Evolutionary conservation across 1,140 invertebrate genomes (phyloP).

Genomic region (Anoplolepis gracilipes): DNA sequence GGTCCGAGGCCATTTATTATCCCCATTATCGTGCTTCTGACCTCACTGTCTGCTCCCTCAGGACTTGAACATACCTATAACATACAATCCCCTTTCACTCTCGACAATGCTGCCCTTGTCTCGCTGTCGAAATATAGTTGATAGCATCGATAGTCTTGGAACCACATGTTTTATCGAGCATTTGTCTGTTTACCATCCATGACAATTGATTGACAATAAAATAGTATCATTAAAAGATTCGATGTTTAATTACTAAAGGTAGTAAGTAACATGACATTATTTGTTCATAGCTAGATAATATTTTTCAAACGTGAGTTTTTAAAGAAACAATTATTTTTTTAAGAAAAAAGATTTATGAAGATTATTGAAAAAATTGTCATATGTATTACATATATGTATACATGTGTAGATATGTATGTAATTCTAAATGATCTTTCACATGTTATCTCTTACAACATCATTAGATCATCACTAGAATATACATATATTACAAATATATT

Average conservation of each 20-base stretch:
- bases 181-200: neutral
- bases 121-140: slow-evolving; percentile 59
- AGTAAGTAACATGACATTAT: neutral
- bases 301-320: neutral
- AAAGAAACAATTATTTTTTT: neutral
- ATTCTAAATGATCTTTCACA: no score
- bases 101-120: slow-evolving; percentile 61
- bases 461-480: no score
- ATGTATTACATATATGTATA: neutral
- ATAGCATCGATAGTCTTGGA: slow-evolving; percentile 53
- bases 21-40: slow-evolving; percentile 75
- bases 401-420: no score
- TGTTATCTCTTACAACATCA: no score
- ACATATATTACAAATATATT: no score
- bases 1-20: slow-evolving; percentile 75
- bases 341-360: neutral
- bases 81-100: slow-evolving; percentile 71
- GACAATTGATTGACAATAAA: slow-evolving; percentile 45
- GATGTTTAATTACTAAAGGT: neutral
- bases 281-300: neutral
- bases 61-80: slow-evolving; percentile 61
- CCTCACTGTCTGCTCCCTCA: slow-evolving; percentile 50
- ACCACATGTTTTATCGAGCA: slow-evolving; percentile 48
- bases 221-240: neutral
- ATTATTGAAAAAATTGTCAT: neutral